Percentiles rank a stretch among this genome's conserved stretches.
These are phyloP conservation scores for Salvelinus sp. DNA, from an alignment of 2,113 vertebrate genomes.

Conservation along the genomic window DNA sequence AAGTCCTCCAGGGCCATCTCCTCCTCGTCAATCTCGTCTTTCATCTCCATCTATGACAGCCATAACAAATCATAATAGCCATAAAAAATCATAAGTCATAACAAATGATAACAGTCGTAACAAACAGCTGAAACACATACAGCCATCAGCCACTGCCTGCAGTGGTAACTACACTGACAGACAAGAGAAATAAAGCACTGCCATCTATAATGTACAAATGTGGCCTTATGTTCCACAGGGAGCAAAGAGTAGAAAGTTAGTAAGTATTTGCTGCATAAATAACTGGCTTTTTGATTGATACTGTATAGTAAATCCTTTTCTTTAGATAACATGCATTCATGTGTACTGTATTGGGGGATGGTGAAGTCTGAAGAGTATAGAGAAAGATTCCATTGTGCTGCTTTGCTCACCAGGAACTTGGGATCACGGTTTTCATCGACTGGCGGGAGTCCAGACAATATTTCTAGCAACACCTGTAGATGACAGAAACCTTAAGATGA, in stretches of 20 bases:
- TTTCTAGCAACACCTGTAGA: conserved; percentile 91
- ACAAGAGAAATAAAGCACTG: not conserved
- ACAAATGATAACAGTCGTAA: not conserved
- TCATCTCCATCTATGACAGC: conserved; percentile 81
- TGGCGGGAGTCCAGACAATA: conserved; percentile 90
- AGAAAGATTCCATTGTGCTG: conserved; percentile 44
- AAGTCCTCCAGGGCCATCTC: conserved; percentile 86
- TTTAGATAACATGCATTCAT: not conserved
- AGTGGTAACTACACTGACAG: not conserved
- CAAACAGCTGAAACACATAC: not conserved
- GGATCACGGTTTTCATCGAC: conserved; percentile 86
- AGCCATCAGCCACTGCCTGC: too few species aligned
- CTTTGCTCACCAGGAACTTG: conserved; percentile 81
- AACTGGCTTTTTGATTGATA: not conserved
- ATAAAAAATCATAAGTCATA: not conserved
- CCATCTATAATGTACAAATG: too few species aligned
- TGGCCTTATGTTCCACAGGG: too few species aligned
- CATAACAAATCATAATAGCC: not conserved
- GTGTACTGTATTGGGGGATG: not conserved
- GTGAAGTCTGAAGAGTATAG: not conserved
- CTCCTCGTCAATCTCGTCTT: conserved; percentile 92
- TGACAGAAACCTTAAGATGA: conserved; percentile 20
- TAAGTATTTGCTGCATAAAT: not conserved
- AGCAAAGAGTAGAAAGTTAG: too few species aligned
- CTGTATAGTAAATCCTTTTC: not conserved